Percentiles rank a stretch among this genome's conserved stretches.
Conservation (phyloP, 92 coral and sea anemone species). For the Palythoa heliodiscus region DNA sequence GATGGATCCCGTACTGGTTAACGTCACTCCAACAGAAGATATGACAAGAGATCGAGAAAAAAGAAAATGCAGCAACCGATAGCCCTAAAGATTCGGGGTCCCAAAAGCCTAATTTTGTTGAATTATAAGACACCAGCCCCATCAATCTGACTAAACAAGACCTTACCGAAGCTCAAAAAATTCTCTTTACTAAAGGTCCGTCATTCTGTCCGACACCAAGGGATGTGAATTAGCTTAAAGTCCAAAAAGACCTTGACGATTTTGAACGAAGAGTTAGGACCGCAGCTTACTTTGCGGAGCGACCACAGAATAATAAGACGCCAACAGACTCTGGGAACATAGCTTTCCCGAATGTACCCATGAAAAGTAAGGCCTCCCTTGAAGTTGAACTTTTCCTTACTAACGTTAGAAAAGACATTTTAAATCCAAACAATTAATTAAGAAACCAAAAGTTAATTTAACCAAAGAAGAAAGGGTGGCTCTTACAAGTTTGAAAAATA, state of each 20-base stretch:
- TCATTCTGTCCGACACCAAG: background rate
- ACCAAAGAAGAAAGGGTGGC: no score
- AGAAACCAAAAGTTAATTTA: no score
- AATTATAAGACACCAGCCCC: background rate
- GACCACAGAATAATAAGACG: background rate
- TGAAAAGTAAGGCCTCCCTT: background rate
- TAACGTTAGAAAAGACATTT: no score
- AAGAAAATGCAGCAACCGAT: background rate
- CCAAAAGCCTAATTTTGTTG: background rate
- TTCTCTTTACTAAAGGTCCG: background rate
- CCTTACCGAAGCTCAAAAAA: background rate
- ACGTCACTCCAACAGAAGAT: background rate
- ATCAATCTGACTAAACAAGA: background rate
- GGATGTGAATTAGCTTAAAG: no score
- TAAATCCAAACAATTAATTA: no score
- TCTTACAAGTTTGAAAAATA: no score
- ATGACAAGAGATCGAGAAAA: background rate
- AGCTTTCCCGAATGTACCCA: background rate
- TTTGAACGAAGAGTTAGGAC: background rate
- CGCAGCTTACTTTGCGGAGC: background rate
- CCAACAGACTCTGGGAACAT: background rate
- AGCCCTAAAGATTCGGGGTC: background rate
- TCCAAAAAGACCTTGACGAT: background rate
- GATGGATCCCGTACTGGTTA: no score
- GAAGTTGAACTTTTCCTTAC: no score